Evolutionary conservation across 2,797 vertebrate species (phyloP).

Genomic region (Poliocrania exsul): DNA sequence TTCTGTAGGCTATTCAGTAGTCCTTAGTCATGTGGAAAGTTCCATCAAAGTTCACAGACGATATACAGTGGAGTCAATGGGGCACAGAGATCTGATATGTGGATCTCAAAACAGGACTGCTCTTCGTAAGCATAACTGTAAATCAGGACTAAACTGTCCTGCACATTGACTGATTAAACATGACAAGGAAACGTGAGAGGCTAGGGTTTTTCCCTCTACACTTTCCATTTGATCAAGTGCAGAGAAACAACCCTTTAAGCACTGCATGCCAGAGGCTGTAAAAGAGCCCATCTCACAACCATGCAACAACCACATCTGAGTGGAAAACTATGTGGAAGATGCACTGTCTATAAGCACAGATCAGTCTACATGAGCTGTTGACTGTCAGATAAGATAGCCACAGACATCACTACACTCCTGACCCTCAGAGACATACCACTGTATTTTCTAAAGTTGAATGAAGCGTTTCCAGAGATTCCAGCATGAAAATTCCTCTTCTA

Average conservation of each 20-base stretch:
- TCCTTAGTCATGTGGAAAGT: slow-evolving; percentile 68
- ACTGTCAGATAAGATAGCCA: slow-evolving; percentile 1
- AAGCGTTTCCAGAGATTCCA: background rate
- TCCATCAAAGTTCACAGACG: slow-evolving; percentile 64
- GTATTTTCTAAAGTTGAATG: background rate
- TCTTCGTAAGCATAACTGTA: slow-evolving; percentile 62
- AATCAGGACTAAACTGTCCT: slow-evolving; percentile 51
- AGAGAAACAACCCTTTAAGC: slow-evolving; percentile 43
- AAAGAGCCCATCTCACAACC: background rate
- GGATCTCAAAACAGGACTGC: slow-evolving; percentile 64
- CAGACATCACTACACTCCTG: background rate
- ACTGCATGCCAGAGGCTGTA: slow-evolving; percentile 31
- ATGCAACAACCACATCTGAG: background rate
- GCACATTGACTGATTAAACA: slow-evolving; percentile 55
- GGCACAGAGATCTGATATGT: slow-evolving; percentile 63
- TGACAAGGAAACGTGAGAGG: slow-evolving; percentile 54
- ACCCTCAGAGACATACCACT: background rate
- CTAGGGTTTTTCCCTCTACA: background rate
- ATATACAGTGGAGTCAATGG: slow-evolving; percentile 64
- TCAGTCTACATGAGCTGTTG: background rate
- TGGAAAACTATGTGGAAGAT: background rate
- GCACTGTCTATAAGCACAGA: background rate
- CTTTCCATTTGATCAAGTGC: slow-evolving; percentile 45
- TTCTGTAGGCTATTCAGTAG: slow-evolving; percentile 62
- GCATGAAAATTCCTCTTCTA: background rate